A percentile compares a stretch with the other conserved stretches of the same genome.
phyloP scores from a whole-genome alignment of 1,140 invertebrate species.

The Scaptomyza hsui region DNA sequence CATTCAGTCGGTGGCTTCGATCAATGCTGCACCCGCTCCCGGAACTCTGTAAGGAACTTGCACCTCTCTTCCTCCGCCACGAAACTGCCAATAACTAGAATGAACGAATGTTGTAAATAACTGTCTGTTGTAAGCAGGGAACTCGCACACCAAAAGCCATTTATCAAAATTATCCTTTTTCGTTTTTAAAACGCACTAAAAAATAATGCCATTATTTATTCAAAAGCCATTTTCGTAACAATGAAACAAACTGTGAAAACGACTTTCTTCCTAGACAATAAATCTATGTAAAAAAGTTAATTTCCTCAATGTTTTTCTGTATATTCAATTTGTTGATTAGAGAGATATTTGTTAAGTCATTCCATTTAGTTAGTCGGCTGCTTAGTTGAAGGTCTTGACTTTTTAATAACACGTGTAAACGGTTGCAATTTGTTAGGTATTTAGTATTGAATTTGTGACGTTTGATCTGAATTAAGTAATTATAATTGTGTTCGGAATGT shows the following conservation, averaged over 20 bases:
- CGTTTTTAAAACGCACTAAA: conserved; percentile 27
- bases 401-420: conserved; percentile 27
- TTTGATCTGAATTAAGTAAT: conserved; percentile 11
- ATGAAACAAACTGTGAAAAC: conserved; percentile 19
- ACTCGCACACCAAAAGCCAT: conserved; percentile 61
- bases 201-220: conserved; percentile 41
- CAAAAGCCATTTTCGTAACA: conserved; percentile 39
- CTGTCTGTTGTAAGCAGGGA: conserved; percentile 77
- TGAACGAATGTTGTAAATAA: conserved; percentile 57
- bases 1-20: conserved; percentile 71
- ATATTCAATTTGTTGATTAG: conserved; percentile 10
- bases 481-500: background rate
- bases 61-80: conserved; percentile 4
- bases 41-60: conserved; percentile 83
- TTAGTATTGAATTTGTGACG: conserved; percentile 6
- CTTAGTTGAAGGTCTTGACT: conserved; percentile 23
- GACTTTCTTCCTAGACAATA: conserved; percentile 43
- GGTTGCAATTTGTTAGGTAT: conserved; percentile 18
- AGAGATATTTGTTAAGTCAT: conserved; percentile 33
- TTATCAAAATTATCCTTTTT: conserved; percentile 56
- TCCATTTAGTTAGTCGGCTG: conserved; percentile 35
- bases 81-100: conserved; percentile 52
- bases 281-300: conserved; percentile 33
- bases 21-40: conserved; percentile 85
- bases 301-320: no score